Base-by-base conservation (phyloP, 1,140 invertebrate species). In the Psix sp. region DNA sequence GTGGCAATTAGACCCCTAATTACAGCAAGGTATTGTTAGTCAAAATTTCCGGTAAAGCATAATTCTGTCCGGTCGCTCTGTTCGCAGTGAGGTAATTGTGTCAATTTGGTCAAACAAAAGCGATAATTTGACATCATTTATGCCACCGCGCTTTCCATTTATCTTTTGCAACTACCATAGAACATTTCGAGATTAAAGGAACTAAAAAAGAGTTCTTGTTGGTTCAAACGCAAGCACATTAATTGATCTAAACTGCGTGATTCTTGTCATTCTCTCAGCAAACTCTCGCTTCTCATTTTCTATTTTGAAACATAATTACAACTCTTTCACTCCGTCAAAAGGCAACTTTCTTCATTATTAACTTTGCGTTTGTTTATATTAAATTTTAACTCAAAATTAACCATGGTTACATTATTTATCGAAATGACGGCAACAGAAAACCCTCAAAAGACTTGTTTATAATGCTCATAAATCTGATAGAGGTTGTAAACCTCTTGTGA, bases 1-100 rank as follows among this genome's bases (percentile, higher is more conserved):
- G 54, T 38, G 42, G 70, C 73, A 78, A 81, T 81, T 80, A 78
- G 62, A 72, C 60, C 36, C 70, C 74, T 77, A 79, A 80, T 80
- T 78, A 70, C 71, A 65, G 57, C 73, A 46, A 65, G 16, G 39
- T 54, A 76, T 76, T 74, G 68, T 78, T 59, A 72, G 57, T 65
- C 68, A 62, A 67, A 62, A 74, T 74, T 67, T 62, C 49, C 62
- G 62, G 36, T 24, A 35, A 39, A n/a, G 40, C 56, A 67, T 74
- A 74, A 67, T 74, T 74, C 26, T 48, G 42, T 48, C 49, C 26
- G 18, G 10, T 33, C 48, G 39, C 14, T 29, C 5, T 15, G 56
- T 20, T 62, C 29, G 38, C 15, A 39, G 40, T 18, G 40, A 36
- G 49, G 38, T 71, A 71, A 71, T 71, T 62, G 57, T 74, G 54